Evolutionary conservation across 1,140 invertebrate genomes (phyloP).

Genomic region (Oscheius sp.): DNA sequence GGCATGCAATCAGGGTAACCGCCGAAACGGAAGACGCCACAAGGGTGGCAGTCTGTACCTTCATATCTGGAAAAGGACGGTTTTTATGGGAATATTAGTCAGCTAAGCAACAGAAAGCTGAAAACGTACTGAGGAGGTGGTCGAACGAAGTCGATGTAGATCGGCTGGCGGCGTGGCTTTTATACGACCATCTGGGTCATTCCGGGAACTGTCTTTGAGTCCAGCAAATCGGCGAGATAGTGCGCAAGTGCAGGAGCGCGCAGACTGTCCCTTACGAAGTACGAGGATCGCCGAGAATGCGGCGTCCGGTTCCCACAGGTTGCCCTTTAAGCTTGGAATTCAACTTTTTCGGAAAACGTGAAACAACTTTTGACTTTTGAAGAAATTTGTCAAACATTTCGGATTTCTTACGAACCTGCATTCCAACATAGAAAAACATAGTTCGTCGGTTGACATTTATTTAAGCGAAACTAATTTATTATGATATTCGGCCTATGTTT

Average conservation of each 20-base stretch:
- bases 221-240: neutral
- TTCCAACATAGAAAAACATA: too few relatives aligned
- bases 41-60: conserved; percentile 39
- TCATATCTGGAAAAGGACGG: conserved; percentile 34
- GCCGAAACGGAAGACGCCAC: conserved; percentile 35
- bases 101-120: neutral
- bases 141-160: neutral
- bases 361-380: too few relatives aligned
- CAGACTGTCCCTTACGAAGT: conserved; percentile 5
- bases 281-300: too few relatives aligned
- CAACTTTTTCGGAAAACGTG: too few relatives aligned
- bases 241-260: neutral
- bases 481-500: too few relatives aligned
- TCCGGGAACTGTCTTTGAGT: neutral
- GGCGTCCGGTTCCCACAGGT: too few relatives aligned
- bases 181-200: neutral
- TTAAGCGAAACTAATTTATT: too few relatives aligned
- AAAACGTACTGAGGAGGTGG: too few relatives aligned
- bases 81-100: neutral
- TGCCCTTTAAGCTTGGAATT: too few relatives aligned
- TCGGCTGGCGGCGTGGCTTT: neutral
- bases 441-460: too few relatives aligned
- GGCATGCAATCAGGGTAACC: conserved; percentile 31
- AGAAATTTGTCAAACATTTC: too few relatives aligned
- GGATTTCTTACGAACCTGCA: too few relatives aligned